A percentile compares a stretch with the other conserved stretches of the same genome.
These are phyloP conservation scores for Molossus molossus DNA, from an alignment of 2,797 vertebrate genomes.

Conservation along the genomic window DNA sequence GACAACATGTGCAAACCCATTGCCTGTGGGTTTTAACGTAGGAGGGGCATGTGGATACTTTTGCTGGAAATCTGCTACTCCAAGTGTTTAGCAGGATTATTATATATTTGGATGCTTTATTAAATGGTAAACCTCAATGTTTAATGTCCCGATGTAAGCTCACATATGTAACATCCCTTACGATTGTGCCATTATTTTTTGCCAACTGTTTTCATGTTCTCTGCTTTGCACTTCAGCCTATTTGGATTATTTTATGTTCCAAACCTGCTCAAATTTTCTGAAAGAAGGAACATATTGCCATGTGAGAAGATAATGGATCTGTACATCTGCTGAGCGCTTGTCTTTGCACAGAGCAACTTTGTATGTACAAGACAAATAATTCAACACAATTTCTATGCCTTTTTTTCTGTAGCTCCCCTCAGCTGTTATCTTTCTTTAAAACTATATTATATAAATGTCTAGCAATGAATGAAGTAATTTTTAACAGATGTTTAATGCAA, in stretches of 20 bases:
- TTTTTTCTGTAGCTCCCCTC: conserved; percentile 40
- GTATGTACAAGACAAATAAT: conserved; percentile 62
- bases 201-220: conserved; percentile 60
- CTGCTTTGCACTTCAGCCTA: conserved; percentile 35
- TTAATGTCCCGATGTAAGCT: background rate
- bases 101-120: background rate
- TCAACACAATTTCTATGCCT: conserved; percentile 57
- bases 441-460: conserved; percentile 73
- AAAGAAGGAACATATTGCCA: conserved; percentile 73
- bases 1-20: background rate
- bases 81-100: background rate
- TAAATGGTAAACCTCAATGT: background rate
- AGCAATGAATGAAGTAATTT: conserved; percentile 61
- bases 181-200: background rate
- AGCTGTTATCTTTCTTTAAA: conserved; percentile 69
- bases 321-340: conserved; percentile 68
- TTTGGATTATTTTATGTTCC: conserved; percentile 71
- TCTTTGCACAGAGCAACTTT: conserved; percentile 64
- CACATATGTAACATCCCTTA: background rate
- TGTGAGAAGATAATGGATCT: conserved; percentile 75
- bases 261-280: conserved; percentile 69
- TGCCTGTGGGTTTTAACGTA: background rate
- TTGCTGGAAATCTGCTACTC: background rate
- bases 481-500: conserved; percentile 64
- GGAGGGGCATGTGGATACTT: background rate